These are phyloP conservation scores for Zelleria hepariella DNA, from an alignment of 2,888 invertebrate species.

Conservation along the genomic window DNA sequence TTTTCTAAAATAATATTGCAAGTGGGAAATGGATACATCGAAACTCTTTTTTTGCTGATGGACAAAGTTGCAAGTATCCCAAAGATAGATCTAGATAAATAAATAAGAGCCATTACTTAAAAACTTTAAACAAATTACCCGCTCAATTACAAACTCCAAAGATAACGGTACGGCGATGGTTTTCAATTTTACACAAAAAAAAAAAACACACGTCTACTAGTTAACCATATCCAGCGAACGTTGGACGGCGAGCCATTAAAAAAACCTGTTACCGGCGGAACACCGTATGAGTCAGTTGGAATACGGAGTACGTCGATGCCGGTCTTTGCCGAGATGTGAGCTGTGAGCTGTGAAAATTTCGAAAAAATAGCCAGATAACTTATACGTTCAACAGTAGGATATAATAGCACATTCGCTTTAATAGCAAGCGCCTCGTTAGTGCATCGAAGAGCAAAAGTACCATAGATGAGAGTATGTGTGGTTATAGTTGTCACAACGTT, in stretches of 20 bases:
- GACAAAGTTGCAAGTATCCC: too few relatives aligned
- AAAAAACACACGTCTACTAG: background rate
- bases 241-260: background rate
- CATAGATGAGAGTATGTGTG: too few relatives aligned
- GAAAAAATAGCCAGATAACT: background rate
- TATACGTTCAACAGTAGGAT: background rate
- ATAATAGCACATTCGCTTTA: too few relatives aligned
- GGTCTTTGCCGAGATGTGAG: background rate
- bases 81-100: too few relatives aligned
- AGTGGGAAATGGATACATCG: too few relatives aligned
- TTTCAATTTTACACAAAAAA: background rate
- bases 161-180: background rate
- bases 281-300: background rate
- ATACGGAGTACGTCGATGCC: background rate
- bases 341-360: background rate
- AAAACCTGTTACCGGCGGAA: background rate
- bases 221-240: background rate
- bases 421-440: too few relatives aligned
- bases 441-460: too few relatives aligned
- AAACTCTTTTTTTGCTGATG: too few relatives aligned
- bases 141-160: background rate
- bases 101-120: too few relatives aligned
- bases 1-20: too few relatives aligned
- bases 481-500: too few relatives aligned
- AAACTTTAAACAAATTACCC: background rate